Conservation (phyloP, 2,113 vertebrate genomes). For the Cheilinus undulatus region DNA sequence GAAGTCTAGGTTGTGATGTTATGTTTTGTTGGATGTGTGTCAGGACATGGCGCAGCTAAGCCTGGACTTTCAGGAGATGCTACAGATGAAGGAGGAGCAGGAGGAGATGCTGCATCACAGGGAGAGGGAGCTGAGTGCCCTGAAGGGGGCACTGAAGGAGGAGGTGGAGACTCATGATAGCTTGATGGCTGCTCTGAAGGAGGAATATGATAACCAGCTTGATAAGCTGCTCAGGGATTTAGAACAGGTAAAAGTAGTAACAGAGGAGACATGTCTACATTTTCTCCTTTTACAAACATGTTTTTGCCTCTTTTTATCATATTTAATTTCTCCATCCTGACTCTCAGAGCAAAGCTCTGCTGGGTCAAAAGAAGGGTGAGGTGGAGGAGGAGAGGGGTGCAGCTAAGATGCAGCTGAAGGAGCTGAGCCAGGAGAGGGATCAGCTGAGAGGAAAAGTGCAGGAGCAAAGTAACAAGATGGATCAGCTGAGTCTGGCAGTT, state of each 20-base stretch:
- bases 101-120: conserved; percentile 88
- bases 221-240: conserved; percentile 83
- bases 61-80: conserved; percentile 87
- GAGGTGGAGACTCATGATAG: conserved; percentile 93
- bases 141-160: conserved; percentile 93
- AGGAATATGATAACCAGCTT: conserved; percentile 87
- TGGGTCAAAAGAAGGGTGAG: conserved; percentile 64
- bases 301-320: background rate
- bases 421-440: conserved; percentile 75
- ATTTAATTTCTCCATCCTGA: background rate
- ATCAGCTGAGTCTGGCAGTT: conserved; percentile 69
- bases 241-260: conserved; percentile 87
- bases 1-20: background rate
- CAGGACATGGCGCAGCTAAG: conserved; percentile 89
- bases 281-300: background rate
- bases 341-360: conserved; percentile 61
- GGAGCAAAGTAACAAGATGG: conserved; percentile 74
- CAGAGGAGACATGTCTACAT: background rate
- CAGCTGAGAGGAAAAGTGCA: conserved; percentile 70
- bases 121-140: conserved; percentile 89
- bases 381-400: conserved; percentile 63
- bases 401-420: conserved; percentile 63
- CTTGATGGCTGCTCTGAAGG: conserved; percentile 90
- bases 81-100: conserved; percentile 90
- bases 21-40: conserved; percentile 14